Evolutionary conservation across 2,888 invertebrate genomes (phyloP).

Genomic region (Allolobophora icterica): DNA sequence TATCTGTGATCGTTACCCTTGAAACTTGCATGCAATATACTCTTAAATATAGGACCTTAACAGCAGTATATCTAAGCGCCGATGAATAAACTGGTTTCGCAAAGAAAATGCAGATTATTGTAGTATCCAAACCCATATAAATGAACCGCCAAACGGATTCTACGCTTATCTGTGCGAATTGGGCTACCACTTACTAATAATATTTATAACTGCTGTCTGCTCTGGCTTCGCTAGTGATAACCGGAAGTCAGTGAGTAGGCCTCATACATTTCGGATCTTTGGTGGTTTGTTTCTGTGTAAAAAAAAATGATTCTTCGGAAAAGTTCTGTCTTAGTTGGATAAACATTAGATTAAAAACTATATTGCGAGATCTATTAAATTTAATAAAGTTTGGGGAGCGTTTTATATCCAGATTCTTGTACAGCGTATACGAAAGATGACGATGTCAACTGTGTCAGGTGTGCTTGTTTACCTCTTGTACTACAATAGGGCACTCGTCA

Average conservation of each 20-base stretch:
- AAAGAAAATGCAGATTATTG: too few species aligned
- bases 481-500: background rate
- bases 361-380: background rate
- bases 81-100: too few species aligned
- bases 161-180: too few species aligned
- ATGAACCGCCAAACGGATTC: too few species aligned
- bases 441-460: constrained; percentile 17
- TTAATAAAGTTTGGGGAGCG: background rate
- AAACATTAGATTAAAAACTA: background rate
- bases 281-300: background rate
- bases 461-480: background rate
- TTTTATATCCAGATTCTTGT: background rate
- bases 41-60: too few species aligned
- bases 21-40: too few species aligned
- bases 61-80: too few species aligned
- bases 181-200: too few species aligned
- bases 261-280: background rate
- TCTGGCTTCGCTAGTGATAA: background rate
- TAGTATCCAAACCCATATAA: too few species aligned
- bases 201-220: too few species aligned
- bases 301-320: background rate
- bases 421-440: background rate
- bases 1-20: too few species aligned
- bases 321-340: background rate
- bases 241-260: background rate